Base-by-base conservation (phyloP, 2,797 vertebrate genomes). In the Lepidocolaptes lacrymiger region DNA sequence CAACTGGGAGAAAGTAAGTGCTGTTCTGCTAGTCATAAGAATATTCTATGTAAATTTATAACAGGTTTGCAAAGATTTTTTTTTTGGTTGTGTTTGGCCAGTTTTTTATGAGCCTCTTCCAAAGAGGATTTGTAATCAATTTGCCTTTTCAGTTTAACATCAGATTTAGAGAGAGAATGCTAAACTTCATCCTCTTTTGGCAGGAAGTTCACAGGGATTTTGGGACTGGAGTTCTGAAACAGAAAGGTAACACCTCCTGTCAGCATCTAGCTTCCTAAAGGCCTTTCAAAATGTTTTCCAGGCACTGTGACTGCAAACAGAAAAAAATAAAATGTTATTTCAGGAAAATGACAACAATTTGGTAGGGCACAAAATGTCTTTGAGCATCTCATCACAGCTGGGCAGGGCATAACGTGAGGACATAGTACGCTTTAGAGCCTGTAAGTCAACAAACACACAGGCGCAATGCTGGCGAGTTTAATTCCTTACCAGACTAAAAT, bases 111-210 rank as follows among this genome's bases (percentile, higher is more conserved):
- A 62, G 44, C 71, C 49, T 93, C 87, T 75, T 95, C 84, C 69
- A 97, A 93, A 89, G 97, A 93, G 6, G 52, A 91, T 56, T 94
- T 94, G 76, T 91, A 97, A 92, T 96, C 68, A 77, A 95, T 91
- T 48, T 66, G 39, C 15, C 90, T 96, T 72, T 97, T 93, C 67
- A 93, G 54, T 75, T 92, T 91, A 67, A 85, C 90, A 80, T 97
- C 74, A 62, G 92, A 95, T 55, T 91, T 86, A 41, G 96, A 94
- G 81, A 96, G 74, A 78, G 94, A 92, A 85, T 79, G 63, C 41
- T 67, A 92, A 62, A 96, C 52, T 75, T 97, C 90, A 44, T 95
- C 69, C 12, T 96, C 58, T 43, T 95, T 83, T 26, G 96, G 80
- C 27, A 96, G 85, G 69, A 96, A 89, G 52, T 95, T 96, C 10